Evolutionary conservation across 2,797 vertebrate species (phyloP), one percentile per base, ranked within the genome.

Genomic region (Pseudochaenichthys georgianus): DNA sequence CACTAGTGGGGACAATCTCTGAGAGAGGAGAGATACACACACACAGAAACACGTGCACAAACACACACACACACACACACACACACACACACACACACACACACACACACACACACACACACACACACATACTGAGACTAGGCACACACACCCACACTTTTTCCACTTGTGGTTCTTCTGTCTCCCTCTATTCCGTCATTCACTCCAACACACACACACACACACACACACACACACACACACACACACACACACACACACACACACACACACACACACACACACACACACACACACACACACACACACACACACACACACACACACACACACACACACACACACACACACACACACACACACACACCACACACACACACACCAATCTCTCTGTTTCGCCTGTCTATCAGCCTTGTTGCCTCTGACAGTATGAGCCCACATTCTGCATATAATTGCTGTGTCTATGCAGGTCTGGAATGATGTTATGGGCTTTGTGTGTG

Each of bases 381-480:
- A 62, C 34, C 42, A 55, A 34, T 38, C 34, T 38, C 67, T 41
- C 41, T 48, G 17, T 28, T 34, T 16, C 16, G 19, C 72, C 80
- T 80, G 83, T 84, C 87, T 77, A 34, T 89, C 84, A 83, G 70
- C 77, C 51, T 65, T 54, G 75, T 78, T 86, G 80, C 60, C 71
- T 83, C 65, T 87, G 86, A 90, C 86, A 83, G 84, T 13, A 23
- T 34, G 12, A 78, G 82, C 74, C 83, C 75, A 70, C 77, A 67
- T 76, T 80, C 66, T 80, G 78, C 59, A n/a, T 89, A 68, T 90
- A 90, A 92, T n/a, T 90, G 88, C 82, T 64, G 79, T 77, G 80
- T 90, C 74, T 78, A 74, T 82, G 79, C 79, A 82, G 81, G 85
- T 87, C 83, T 69, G 79, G 43, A 67, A 77, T 79, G 84, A 88